Conservation (phyloP, 2,113 vertebrate genomes). For the Perca schrenkii region DNA sequence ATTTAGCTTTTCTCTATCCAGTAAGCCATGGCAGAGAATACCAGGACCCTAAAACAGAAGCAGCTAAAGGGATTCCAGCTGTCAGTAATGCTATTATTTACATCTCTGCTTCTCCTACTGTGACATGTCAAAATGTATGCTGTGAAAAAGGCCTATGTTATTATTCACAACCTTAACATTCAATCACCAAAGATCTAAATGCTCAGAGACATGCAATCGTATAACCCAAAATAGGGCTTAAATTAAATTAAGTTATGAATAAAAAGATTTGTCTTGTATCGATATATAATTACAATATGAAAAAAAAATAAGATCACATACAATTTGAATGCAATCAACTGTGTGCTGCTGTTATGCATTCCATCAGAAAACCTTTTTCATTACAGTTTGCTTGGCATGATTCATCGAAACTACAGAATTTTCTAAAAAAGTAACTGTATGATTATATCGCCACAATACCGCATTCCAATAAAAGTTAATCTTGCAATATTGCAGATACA, state of each 20-base stretch:
- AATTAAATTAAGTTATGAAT: background rate
- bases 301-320: background rate
- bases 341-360: background rate
- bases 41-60: background rate
- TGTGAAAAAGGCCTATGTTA: background rate
- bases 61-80: background rate
- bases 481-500: background rate
- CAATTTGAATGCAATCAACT: background rate
- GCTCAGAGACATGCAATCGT: background rate
- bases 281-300: too few species aligned
- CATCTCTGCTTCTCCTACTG: background rate
- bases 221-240: background rate
- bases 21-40: background rate
- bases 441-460: background rate
- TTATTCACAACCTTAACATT: background rate
- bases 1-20: background rate
- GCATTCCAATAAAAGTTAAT: background rate
- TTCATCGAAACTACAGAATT: too few species aligned
- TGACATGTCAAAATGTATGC: background rate
- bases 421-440: too few species aligned
- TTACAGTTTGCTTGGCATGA: background rate
- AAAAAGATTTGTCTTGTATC: background rate
- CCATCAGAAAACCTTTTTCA: background rate
- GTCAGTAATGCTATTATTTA: background rate
- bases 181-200: background rate